phyloP scores from a whole-genome alignment of 2,797 vertebrate genomes.

The Odontamblyopus lacepedii region DNA sequence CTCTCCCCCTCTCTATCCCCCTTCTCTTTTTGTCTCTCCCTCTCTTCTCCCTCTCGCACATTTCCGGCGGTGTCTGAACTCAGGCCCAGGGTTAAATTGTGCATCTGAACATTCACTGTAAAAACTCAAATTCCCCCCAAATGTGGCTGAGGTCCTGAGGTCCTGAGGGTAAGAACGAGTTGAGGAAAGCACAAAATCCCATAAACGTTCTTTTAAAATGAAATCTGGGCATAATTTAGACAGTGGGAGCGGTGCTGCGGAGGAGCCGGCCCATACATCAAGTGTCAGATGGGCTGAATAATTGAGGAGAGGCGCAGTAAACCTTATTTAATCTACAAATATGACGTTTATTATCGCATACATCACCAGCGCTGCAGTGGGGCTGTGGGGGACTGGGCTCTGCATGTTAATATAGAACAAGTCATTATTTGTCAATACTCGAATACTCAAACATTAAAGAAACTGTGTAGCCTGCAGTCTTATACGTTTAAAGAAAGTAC shows the following conservation, averaged over 20 bases:
- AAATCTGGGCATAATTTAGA: neutral
- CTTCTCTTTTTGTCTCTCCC: no score
- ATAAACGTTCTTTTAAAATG: neutral
- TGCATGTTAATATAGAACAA: neutral
- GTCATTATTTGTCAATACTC: neutral
- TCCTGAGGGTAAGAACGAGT: neutral
- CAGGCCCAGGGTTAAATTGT: neutral
- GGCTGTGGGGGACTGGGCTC: neutral
- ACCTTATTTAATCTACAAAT: conserved; percentile 1
- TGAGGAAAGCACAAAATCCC: neutral
- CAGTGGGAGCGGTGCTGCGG: neutral
- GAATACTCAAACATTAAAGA: neutral
- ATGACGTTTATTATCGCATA: conserved; percentile 1
- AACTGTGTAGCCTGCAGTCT: no score
- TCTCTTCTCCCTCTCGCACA: neutral
- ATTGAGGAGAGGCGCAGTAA: conserved; percentile 1
- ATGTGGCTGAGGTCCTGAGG: neutral
- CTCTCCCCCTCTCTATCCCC: no score
- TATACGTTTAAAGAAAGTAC: no score
- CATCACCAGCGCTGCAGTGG: neutral
- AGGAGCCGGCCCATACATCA: neutral
- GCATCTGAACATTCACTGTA: neutral
- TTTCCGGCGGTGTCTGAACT: neutral
- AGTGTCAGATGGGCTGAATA: neutral
- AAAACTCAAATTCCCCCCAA: neutral